phyloP scores from a whole-genome alignment of 2,113 vertebrate species.

The Cynocephalus volans region DNA sequence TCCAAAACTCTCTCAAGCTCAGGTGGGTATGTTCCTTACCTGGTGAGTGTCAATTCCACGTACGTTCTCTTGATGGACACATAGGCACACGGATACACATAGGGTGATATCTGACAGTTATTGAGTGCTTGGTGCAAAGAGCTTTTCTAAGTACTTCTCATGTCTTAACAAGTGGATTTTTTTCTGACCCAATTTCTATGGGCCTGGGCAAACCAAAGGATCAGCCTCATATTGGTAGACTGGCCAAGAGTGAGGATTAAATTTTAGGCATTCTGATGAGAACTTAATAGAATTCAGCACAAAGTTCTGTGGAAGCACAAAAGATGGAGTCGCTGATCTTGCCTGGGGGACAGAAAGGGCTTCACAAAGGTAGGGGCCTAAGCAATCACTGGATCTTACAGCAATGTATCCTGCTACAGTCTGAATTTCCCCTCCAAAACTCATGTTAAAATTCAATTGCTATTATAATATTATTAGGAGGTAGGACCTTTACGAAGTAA shows the following conservation, averaged over 20 bases:
- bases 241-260: not conserved
- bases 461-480: no score
- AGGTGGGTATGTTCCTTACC: not conserved
- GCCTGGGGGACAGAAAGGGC: not conserved
- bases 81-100: fast-evolving
- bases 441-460: no score
- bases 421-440: no score
- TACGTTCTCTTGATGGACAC: not conserved
- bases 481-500: no score
- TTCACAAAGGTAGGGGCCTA: not conserved
- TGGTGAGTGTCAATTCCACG: not conserved
- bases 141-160: not conserved
- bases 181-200: not conserved
- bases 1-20: not conserved
- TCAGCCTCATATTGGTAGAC: not conserved
- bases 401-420: no score
- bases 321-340: not conserved
- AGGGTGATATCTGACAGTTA: not conserved
- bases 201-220: not conserved
- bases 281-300: not conserved
- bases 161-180: not conserved
- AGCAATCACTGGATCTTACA: not conserved
- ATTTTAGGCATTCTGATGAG: not conserved
- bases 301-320: not conserved
- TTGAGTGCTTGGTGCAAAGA: not conserved